Percentiles rank a stretch among this genome's conserved stretches.
phyloP scores from a whole-genome alignment of 2,113 vertebrate genomes.

The Micromys minutus region DNA sequence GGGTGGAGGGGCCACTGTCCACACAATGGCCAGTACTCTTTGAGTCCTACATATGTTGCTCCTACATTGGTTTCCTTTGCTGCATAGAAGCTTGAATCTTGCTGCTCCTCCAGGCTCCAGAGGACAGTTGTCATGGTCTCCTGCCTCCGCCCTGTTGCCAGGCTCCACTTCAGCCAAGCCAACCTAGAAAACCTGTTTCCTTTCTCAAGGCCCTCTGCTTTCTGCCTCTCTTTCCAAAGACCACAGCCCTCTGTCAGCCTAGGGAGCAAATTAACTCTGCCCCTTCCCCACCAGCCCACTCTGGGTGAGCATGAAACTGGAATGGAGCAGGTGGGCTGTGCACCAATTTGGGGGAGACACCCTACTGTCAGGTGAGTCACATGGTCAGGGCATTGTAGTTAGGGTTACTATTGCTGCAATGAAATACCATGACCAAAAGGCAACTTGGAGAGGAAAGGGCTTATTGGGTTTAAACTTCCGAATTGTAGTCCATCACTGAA shows the following conservation, averaged over 20 bases:
- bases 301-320: background rate
- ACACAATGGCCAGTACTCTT: fast-evolving
- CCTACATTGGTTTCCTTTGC: background rate
- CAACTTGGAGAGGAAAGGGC: background rate
- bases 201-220: background rate
- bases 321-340: background rate
- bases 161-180: fast-evolving
- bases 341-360: background rate
- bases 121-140: background rate
- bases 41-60: background rate
- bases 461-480: background rate
- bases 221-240: background rate
- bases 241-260: background rate
- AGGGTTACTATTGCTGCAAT: background rate
- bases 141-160: background rate
- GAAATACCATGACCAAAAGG: background rate
- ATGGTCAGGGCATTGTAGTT: background rate
- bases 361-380: background rate
- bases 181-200: too few relatives aligned
- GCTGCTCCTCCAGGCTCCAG: too few relatives aligned
- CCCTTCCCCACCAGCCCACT: background rate
- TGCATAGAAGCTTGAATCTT: background rate
- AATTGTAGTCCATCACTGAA: background rate
- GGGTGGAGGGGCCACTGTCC: too few relatives aligned
- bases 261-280: background rate